Evolutionary conservation across 2,888 invertebrate species (phyloP).

Genomic region (Drosophila recens): DNA sequence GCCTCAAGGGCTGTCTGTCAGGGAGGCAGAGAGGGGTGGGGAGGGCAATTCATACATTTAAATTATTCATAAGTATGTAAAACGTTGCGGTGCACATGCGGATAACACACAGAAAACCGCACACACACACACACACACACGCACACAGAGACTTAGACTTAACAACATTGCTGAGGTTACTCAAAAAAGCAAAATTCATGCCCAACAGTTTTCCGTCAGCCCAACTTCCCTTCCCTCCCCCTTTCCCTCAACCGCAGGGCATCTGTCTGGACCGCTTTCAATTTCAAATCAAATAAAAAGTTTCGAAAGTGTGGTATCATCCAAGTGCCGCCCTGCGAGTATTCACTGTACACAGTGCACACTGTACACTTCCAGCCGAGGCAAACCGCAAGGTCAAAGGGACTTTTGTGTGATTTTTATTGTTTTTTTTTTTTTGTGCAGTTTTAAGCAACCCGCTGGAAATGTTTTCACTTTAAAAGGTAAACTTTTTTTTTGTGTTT

Average conservation of each 20-base stretch:
- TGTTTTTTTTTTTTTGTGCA: slow-evolving; percentile 51
- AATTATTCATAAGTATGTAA: slow-evolving; percentile 74
- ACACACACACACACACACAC: slow-evolving; percentile 10
- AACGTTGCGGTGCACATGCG: slow-evolving; percentile 58
- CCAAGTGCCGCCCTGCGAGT: slow-evolving; percentile 28
- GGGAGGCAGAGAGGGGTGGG: neutral
- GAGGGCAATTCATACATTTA: slow-evolving; percentile 28
- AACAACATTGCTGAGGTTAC: slow-evolving; percentile 37
- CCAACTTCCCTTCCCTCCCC: no score
- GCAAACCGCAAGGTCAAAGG: slow-evolving; percentile 65
- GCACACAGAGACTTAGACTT: slow-evolving; percentile 18
- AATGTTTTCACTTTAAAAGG: slow-evolving; percentile 65
- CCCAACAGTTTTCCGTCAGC: slow-evolving; percentile 52
- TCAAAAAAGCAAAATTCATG: slow-evolving; percentile 58
- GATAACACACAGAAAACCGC: slow-evolving; percentile 16
- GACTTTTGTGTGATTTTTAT: slow-evolving; percentile 49
- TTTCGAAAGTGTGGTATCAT: slow-evolving; percentile 61
- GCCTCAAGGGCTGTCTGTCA: no score
- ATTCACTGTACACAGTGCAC: slow-evolving; percentile 5
- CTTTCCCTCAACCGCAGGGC: slow-evolving; percentile 17
- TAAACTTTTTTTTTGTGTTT: slow-evolving; percentile 39
- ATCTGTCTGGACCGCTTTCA: slow-evolving; percentile 65
- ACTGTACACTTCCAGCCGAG: neutral
- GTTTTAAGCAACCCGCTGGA: slow-evolving; percentile 53
- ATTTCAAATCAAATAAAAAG: slow-evolving; percentile 75